Percentiles rank a stretch among this genome's conserved stretches.
Evolutionary conservation across 2,888 invertebrate species (phyloP).

Genomic region (Escarpia spicata): DNA sequence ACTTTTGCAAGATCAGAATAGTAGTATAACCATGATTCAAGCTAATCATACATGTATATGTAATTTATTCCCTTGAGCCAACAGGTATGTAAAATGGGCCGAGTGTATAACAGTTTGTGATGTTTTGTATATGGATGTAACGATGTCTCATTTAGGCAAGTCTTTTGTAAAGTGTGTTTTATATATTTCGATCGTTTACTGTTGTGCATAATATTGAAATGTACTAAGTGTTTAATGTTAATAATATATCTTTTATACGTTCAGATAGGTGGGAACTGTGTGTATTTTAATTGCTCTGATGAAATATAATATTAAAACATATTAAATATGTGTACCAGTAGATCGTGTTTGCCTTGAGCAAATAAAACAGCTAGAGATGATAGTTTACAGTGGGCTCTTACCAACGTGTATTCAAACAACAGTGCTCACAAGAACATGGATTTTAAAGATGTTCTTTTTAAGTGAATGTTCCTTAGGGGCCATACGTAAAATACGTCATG

Average conservation of each 20-base stretch:
- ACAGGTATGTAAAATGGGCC: background rate
- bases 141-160: background rate
- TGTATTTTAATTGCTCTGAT: slow-evolving; percentile 3
- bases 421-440: too few species aligned
- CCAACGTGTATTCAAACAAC: too few species aligned
- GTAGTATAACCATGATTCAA: background rate
- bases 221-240: slow-evolving; percentile 1
- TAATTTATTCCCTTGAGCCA: background rate
- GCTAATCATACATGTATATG: background rate
- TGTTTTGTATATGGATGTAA: background rate
- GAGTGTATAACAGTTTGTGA: background rate
- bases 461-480: too few species aligned
- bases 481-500: too few species aligned
- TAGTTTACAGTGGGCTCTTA: background rate
- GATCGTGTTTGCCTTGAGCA: background rate
- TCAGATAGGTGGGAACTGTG: background rate
- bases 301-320: background rate
- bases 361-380: background rate
- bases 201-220: slow-evolving; percentile 13
- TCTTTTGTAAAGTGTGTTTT: background rate
- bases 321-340: background rate
- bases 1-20: background rate
- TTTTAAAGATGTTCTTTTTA: too few species aligned
- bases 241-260: slow-evolving; percentile 13
- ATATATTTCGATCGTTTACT: background rate